These are phyloP conservation scores for Oopsacas minuta DNA, from an alignment of 37 sponge, comb jelly and placozoan genomes.

Conservation along the genomic window DNA sequence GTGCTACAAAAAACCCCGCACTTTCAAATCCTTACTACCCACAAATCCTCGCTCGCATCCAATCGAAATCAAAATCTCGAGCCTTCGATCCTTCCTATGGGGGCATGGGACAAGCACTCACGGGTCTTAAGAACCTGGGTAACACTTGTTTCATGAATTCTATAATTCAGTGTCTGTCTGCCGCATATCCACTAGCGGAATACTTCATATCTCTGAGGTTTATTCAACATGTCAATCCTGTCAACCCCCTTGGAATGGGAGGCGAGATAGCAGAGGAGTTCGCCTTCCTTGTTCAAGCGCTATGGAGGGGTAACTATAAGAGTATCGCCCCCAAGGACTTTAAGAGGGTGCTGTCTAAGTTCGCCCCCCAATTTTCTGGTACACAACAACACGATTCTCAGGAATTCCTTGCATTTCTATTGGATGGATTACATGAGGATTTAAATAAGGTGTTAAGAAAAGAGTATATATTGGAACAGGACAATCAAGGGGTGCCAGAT, in stretches of 20 bases:
- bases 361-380: slow-evolving; percentile 42
- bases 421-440: slow-evolving; percentile 85
- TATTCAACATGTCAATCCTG: slow-evolving; percentile 21
- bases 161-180: slow-evolving; percentile 61
- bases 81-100: background rate
- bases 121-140: slow-evolving; percentile 70
- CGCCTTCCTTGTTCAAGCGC: slow-evolving; percentile 44
- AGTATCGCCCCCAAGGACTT: slow-evolving; percentile 75
- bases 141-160: slow-evolving; percentile 89
- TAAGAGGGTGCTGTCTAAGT: slow-evolving; percentile 45
- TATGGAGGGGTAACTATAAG: slow-evolving; percentile 66
- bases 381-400: slow-evolving; percentile 73
- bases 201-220: slow-evolving; percentile 48
- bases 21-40: slow-evolving; percentile 10
- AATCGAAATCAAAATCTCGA: background rate
- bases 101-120: slow-evolving; percentile 20
- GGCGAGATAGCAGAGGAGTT: slow-evolving; percentile 87
- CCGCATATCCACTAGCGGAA: slow-evolving; percentile 32
- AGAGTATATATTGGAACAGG: slow-evolving; percentile 28
- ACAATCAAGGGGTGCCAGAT: slow-evolving; percentile 26
- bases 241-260: slow-evolving; percentile 48
- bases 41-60: background rate
- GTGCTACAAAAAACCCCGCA: background rate
- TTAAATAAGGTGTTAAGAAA: slow-evolving; percentile 47
- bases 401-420: slow-evolving; percentile 66